phyloP scores from a whole-genome alignment of 1,140 invertebrate species.

The Holcopasites calliopsidis region DNA sequence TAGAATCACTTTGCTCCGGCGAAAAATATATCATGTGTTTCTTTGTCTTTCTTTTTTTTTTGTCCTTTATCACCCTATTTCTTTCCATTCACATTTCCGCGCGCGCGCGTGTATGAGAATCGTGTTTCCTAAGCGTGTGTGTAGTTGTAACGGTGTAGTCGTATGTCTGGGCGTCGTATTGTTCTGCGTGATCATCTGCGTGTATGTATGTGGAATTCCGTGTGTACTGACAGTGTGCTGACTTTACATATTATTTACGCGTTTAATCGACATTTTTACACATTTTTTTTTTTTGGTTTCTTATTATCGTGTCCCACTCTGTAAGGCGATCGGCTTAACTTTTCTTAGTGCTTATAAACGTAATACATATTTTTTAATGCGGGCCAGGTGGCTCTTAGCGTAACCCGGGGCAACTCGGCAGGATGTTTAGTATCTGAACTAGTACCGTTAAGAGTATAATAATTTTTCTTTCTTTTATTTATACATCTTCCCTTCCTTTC shows the following conservation, averaged over 20 bases:
- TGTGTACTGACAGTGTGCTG: neutral
- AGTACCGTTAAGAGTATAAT: conserved; percentile 71
- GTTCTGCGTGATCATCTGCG: neutral
- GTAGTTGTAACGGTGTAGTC: neutral
- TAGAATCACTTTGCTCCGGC: conserved; percentile 54
- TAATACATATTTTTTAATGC: conserved; percentile 60
- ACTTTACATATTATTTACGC: conserved; percentile 18
- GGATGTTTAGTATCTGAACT: conserved; percentile 71
- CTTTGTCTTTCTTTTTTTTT: conserved; percentile 26
- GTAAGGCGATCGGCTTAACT: conserved; percentile 59
- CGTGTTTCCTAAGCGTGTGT: neutral
- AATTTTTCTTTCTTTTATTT: conserved; percentile 40
- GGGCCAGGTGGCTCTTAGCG: conserved; percentile 69
- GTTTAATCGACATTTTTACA: conserved; percentile 22
- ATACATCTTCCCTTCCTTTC: conserved; percentile 43
- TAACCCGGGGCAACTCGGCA: conserved; percentile 71
- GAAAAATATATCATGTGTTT: conserved; percentile 60
- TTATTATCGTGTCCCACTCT: conserved; percentile 54
- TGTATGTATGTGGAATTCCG: neutral
- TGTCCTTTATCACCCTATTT: conserved; percentile 29
- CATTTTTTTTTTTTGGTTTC: conserved; percentile 18
- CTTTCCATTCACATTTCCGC: neutral
- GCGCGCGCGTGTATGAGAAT: neutral
- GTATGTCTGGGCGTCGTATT: neutral
- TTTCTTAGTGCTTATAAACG: conserved; percentile 59